A percentile compares a stretch with the other conserved stretches of the same genome.
Evolutionary conservation across 2,113 vertebrate genomes (phyloP).

Genomic region (Platichthys flesus): DNA sequence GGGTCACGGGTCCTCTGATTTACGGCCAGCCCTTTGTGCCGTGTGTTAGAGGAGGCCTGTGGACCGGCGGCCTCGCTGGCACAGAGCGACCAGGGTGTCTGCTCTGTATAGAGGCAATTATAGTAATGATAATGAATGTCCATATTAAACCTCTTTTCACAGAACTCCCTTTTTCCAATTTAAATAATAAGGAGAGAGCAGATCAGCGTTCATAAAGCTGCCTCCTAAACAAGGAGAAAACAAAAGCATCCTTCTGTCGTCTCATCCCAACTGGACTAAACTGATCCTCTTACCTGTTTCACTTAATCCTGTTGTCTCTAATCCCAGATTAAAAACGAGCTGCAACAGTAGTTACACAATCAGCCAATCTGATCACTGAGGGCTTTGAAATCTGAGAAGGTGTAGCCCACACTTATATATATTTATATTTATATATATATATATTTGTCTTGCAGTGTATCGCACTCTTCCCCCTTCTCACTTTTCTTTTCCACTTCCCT

Average conservation of each 20-base stretch:
- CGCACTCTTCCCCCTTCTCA: slow-evolving; percentile 10
- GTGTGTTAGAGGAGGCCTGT: slow-evolving; percentile 53
- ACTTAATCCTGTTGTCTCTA: slow-evolving; percentile 73
- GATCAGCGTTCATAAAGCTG: slow-evolving; percentile 25
- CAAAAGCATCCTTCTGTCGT: slow-evolving; percentile 69
- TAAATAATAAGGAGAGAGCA: slow-evolving; percentile 44
- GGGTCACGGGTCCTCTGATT: slow-evolving; percentile 79
- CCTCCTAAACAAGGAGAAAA: slow-evolving; percentile 46
- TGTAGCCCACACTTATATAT: slow-evolving; percentile 12
- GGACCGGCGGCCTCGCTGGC: slow-evolving; percentile 42
- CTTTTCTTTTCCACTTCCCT: slow-evolving; percentile 29
- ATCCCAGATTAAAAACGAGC: slow-evolving; percentile 64
- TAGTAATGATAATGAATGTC: slow-evolving; percentile 72
- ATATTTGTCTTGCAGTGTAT: slow-evolving; percentile 27
- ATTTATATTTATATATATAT: not conserved
- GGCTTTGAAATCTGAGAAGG: slow-evolving; percentile 60
- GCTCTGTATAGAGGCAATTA: slow-evolving; percentile 67
- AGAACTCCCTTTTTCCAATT: slow-evolving; percentile 44
- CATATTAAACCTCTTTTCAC: slow-evolving; percentile 59
- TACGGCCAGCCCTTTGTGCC: slow-evolving; percentile 71
- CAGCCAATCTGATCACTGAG: slow-evolving; percentile 51
- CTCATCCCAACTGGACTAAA: slow-evolving; percentile 57
- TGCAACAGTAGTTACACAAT: slow-evolving; percentile 70
- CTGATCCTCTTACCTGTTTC: slow-evolving; percentile 77
- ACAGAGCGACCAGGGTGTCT: slow-evolving; percentile 56